A percentile compares a stretch with the other conserved stretches of the same genome.
Evolutionary conservation across 2,113 vertebrate genomes (phyloP).

Genomic region (Scalopus aquaticus): DNA sequence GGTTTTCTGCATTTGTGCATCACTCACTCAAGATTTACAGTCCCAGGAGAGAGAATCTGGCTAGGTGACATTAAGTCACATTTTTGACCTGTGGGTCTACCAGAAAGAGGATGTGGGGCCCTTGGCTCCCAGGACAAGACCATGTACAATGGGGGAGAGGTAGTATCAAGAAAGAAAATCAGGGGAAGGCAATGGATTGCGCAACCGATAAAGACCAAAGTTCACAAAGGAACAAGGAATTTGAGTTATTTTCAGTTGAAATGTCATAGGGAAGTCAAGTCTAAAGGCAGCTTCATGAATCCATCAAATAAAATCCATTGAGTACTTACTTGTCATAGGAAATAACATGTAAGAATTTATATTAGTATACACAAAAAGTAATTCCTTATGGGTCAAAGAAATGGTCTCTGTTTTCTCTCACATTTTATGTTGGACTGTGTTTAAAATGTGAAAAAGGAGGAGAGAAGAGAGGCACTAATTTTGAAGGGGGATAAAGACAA

Average conservation of each 20-base stretch:
- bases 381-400: background rate
- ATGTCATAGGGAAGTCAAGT: background rate
- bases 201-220: background rate
- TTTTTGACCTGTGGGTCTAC: background rate
- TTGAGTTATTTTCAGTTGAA: background rate
- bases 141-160: background rate
- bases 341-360: background rate
- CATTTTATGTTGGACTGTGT: background rate
- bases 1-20: slow-evolving; percentile 5
- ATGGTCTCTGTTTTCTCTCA: background rate
- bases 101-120: background rate
- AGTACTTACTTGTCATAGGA: background rate
- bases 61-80: background rate
- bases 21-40: background rate
- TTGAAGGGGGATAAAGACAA: slow-evolving; percentile 8
- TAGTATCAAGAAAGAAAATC: background rate
- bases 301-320: background rate
- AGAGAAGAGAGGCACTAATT: background rate
- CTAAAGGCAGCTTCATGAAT: background rate
- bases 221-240: background rate
- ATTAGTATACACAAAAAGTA: background rate
- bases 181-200: background rate
- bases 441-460: background rate
- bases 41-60: background rate
- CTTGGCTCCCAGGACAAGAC: background rate